Evolutionary conservation across 2,888 invertebrate species (phyloP).

Genomic region (Yponomeuta evonymella): DNA sequence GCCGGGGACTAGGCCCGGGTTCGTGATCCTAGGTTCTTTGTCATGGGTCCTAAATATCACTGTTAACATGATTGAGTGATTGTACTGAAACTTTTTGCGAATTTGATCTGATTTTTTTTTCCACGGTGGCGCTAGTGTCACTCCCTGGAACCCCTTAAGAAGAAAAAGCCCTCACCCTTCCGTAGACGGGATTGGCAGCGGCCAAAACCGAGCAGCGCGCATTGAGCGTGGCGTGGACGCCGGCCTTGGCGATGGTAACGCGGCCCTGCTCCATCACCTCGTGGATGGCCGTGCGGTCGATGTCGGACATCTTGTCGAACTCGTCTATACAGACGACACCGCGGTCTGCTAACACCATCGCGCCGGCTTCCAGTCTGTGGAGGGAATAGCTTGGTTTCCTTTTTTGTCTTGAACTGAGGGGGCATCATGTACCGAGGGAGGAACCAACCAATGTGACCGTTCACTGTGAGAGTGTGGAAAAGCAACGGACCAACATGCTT

Average conservation of each 20-base stretch:
- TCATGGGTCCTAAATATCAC: too few species aligned
- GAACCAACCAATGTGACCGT: neutral
- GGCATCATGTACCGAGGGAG: neutral
- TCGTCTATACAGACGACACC: slow-evolving; percentile 98
- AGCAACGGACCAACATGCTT: too few species aligned
- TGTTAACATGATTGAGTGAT: too few species aligned
- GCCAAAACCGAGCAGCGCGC: slow-evolving; percentile 98
- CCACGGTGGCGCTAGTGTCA: too few species aligned
- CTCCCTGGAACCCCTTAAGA: too few species aligned
- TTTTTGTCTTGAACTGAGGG: too few species aligned
- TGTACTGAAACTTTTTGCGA: too few species aligned
- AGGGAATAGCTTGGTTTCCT: neutral
- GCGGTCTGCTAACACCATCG: slow-evolving; percentile 99
- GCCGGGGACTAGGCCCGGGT: too few species aligned
- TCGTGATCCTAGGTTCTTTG: too few species aligned
- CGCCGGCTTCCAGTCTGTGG: slow-evolving; percentile 93
- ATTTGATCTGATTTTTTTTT: too few species aligned
- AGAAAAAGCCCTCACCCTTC: slow-evolving; percentile 78
- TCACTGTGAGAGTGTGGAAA: too few species aligned
- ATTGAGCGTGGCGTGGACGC: slow-evolving; percentile 98
- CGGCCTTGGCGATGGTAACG: slow-evolving; percentile 98
- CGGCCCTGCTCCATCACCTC: slow-evolving; percentile 99
- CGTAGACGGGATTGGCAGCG: slow-evolving; percentile 99
- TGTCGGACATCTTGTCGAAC: slow-evolving; percentile 99
- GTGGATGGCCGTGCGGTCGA: slow-evolving; percentile 99